Conservation (phyloP, 2,888 invertebrate genomes). For the Allygus modestus region DNA sequence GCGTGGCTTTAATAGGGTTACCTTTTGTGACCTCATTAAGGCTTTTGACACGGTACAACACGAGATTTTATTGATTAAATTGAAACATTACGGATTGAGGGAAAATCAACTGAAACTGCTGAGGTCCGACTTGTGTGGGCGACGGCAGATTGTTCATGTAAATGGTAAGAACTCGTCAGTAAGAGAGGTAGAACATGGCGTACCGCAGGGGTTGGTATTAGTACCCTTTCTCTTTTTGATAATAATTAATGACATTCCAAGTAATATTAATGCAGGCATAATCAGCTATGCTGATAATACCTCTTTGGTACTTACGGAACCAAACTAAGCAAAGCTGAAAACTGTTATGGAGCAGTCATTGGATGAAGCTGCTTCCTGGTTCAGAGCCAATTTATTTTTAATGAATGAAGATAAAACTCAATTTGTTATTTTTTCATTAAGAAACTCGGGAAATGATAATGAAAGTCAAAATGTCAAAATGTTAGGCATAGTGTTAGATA, state of each 20-base stretch:
- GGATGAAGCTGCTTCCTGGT: too few species aligned
- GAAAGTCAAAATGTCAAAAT: too few species aligned
- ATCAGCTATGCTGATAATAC: slow-evolving; percentile 8
- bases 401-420: too few species aligned
- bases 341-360: too few species aligned
- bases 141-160: not conserved
- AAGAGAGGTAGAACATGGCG: not conserved
- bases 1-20: not conserved
- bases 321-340: not conserved
- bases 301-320: not conserved
- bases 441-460: too few species aligned
- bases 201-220: slow-evolving; percentile 1
- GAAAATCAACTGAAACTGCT: not conserved
- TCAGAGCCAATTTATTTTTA: too few species aligned
- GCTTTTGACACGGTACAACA: not conserved
- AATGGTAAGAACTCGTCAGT: not conserved
- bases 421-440: too few species aligned
- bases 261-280: not conserved
- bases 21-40: not conserved
- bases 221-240: not conserved
- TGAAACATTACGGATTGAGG: not conserved
- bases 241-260: not conserved
- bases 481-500: too few species aligned
- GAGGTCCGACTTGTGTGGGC: not conserved
- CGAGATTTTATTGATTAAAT: not conserved